phyloP scores from a whole-genome alignment of 2,797 vertebrate species.

The Alfaro cultratus region DNA sequence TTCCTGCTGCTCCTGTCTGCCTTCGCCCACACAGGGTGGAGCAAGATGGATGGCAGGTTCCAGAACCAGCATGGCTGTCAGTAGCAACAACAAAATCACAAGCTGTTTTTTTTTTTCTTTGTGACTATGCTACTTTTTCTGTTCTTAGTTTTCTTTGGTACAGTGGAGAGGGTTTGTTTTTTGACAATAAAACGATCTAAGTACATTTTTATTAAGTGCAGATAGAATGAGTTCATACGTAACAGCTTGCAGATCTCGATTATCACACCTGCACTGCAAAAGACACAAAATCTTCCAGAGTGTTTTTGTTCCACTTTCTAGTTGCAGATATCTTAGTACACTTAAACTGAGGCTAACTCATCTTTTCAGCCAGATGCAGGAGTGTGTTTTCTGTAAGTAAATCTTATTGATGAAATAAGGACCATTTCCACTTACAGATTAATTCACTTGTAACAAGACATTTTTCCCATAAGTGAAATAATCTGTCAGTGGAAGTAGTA shows the following conservation, averaged over 20 bases:
- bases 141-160: background rate
- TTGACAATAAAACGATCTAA: background rate
- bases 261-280: background rate
- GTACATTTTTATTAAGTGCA: background rate
- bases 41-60: slow-evolving; percentile 58
- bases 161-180: background rate
- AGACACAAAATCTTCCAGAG: no score
- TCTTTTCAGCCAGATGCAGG: no score
- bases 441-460: no score
- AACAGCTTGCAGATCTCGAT: background rate
- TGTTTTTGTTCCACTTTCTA: background rate
- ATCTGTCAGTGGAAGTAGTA: no score
- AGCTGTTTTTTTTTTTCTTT: slow-evolving; percentile 6
- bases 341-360: no score
- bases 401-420: no score
- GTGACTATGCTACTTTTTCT: slow-evolving; percentile 4
- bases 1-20: slow-evolving; percentile 25
- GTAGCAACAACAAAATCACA: slow-evolving; percentile 54
- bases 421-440: no score
- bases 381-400: no score
- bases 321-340: no score
- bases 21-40: background rate
- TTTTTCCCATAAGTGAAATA: no score
- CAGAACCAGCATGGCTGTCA: slow-evolving; percentile 51
- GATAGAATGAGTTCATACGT: background rate